Evolutionary conservation across 2,113 vertebrate genomes (phyloP), one percentile per base, ranked within the genome.

Genomic region (Albula glossodonta): DNA sequence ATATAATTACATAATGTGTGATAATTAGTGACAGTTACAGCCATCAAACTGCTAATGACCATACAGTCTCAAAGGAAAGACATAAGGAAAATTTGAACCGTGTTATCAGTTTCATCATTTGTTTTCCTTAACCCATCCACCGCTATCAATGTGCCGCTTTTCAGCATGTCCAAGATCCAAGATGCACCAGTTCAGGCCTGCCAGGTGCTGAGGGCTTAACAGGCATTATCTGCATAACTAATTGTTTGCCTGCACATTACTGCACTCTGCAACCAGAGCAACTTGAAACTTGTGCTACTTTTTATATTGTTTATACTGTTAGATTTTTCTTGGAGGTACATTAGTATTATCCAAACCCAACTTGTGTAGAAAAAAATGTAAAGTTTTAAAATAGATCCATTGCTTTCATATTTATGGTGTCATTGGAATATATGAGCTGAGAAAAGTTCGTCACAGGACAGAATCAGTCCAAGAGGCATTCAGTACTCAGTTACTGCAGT

Each of bases 21-120:
- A 85, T 89, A 89, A 90, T 86, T 87, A 82, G 84, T 85, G 83
- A 84, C 81, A 56, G 85, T 88, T 89, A 84, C 83, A 88, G 88
- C 41, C 82, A 70, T 60, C 57, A 83, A 79, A 49, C 31, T 13
- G 49, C 2, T 79, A 79, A 79, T 79, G 78, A 79, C 78, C 41
- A 79, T 19, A 13, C 15, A 25, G 31, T 7, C 41, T 49, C 49
- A 3, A 50, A 13, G 49, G 78, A 49, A 3, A 79, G 78, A 48
- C 78, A 79, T 74, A 17, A 79, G 31, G 5, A 17, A 79, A 50
- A 79, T 3, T 50, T 17, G 2, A 79, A 79, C 11, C 2, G 13
- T 25, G 17, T 79, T 17, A 6, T 50, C 49, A 0, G 78, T 19
- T 79, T 79, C 78, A 49, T 49, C 12, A 17, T 25, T 74, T 48